Evolutionary conservation across 1,140 invertebrate genomes (phyloP), one percentile per base, ranked within the genome.

Genomic region (Pantala flavescens): DNA sequence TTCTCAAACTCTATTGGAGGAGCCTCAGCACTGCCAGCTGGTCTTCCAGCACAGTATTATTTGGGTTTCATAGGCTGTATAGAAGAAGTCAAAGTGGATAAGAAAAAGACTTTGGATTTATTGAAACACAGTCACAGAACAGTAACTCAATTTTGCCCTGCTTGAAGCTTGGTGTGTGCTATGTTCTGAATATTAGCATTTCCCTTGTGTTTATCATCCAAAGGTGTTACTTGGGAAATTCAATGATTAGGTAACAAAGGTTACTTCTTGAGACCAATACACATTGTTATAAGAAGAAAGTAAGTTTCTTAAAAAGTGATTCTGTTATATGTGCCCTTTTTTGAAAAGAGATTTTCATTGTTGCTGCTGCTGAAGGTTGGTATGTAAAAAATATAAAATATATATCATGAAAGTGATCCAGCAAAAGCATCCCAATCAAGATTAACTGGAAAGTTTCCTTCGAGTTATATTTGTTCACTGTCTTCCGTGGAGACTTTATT

Each of bases 31-130:
- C 80, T 90, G 24, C 89, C 88, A 21, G 80, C 84, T 28, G 88
- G 89, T 71, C 82, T 89, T 2, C 84, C 85, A 3, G 72, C 80
- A 5, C 83, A 85, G 0, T 89, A 89, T 74, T 87, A 88, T 77
- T 80, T 84, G 42, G 87, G 88, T 19, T 86, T 90, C 79, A 82
- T 83, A 0, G 89, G 88, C n/a, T 91, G 90, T 81, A 83, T 91
- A 36, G 83, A 86, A 21, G 81, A 85, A 74, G 85, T 88, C 75
- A 81, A 86, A 63, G 84, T 87, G 24, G 86, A 88, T 78, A 86
- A 83, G n/a, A 63, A 63, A 21, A 63, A 63, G 49, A 63, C 49
- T 21, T 12, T 63, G 14, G 49, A 63, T 21, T 21, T 63, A 63
- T 21, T 63, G 12, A 63, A 63, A 63, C 49, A 63, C n/a, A 21